Evolutionary conservation across 1,140 invertebrate genomes (phyloP).

Genomic region (Drosophila ohnishii): DNA sequence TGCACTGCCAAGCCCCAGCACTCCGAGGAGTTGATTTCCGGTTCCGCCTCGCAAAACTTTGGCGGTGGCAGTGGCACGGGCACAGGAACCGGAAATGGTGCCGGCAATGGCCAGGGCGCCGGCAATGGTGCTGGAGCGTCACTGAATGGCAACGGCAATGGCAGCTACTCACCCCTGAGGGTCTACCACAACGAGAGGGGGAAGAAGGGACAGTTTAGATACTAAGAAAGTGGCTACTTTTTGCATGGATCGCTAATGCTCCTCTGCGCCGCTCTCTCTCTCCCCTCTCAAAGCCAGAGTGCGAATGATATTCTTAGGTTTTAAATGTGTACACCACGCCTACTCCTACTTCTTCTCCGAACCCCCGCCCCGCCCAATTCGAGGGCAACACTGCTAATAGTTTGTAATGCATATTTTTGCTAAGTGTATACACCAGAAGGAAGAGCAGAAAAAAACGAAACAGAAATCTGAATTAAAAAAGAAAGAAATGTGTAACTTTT

Average conservation of each 20-base stretch:
- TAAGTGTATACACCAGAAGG: conserved; percentile 74
- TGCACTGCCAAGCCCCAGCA: conserved; percentile 87
- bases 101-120: conserved; percentile 51
- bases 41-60: conserved; percentile 83
- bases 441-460: conserved; percentile 27
- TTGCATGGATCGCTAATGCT: conserved; percentile 22
- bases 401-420: conserved; percentile 72
- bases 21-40: conserved; percentile 83
- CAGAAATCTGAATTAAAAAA: conserved; percentile 1
- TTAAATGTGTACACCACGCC: conserved; percentile 63
- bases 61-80: conserved; percentile 45
- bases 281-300: conserved; percentile 21
- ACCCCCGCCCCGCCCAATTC: conserved; percentile 11
- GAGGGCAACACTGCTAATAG: conserved; percentile 60
- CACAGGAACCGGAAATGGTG: conserved; percentile 36
- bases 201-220: conserved; percentile 90
- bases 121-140: conserved; percentile 53
- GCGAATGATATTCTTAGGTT: conserved; percentile 56
- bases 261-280: conserved; percentile 13
- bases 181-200: conserved; percentile 91
- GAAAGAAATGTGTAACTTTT: conserved; percentile 22
- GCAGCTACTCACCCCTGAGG: conserved; percentile 89
- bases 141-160: conserved; percentile 76
- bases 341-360: conserved; percentile 28
- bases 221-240: conserved; percentile 83